Base-by-base conservation (phyloP, 1,140 invertebrate genomes). In the Oryctes rhinoceros region DNA sequence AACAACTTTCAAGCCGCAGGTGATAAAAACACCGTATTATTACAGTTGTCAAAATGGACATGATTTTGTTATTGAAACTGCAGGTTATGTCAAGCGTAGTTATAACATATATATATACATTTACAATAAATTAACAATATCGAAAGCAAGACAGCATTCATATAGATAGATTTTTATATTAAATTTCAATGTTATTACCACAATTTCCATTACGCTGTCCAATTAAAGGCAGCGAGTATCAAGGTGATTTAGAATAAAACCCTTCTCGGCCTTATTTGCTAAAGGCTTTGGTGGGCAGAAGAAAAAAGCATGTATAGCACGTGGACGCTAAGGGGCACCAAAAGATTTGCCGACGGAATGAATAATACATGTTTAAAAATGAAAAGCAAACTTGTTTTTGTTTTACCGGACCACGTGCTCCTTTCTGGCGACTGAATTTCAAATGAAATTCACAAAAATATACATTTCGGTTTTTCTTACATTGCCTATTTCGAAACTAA, bases 401-500 rank as follows among this genome's bases (percentile, higher is more conserved):
- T 80, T 37, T 71, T 76, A 30, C 65, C 44, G 18, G 44, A 78
- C 79, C 81, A 82, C 81, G 81, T 80, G 81, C 79, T 82, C 65
- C 79, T 82, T 65, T 65, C 48, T 44, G 78, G 44, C 48, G 78
- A 62, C 78, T 79, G 78, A 79, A 79, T 79, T 44, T 79, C 71
- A 79, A 79, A 79, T 65, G 71, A 37, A 79, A 79, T 59, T 79
- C 76, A 53, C 76, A 59, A 82, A 82, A 82, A 80, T 82, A 65
- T 76, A 78, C n/a, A n/a, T 37, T 44, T 80, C 59, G 79, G 59
- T 78, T 82, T 79, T 81, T 80, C 24, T 82, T 79, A 20, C 65
- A 82, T 80, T 82, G 24, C 81, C 79, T 82, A 82, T 82, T 82
- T 78, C 75, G 81, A 78, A 76, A 49, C 59, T 81, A 78, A 80